phyloP scores from a whole-genome alignment of 2,888 invertebrate species.

The Phortica magna region DNA sequence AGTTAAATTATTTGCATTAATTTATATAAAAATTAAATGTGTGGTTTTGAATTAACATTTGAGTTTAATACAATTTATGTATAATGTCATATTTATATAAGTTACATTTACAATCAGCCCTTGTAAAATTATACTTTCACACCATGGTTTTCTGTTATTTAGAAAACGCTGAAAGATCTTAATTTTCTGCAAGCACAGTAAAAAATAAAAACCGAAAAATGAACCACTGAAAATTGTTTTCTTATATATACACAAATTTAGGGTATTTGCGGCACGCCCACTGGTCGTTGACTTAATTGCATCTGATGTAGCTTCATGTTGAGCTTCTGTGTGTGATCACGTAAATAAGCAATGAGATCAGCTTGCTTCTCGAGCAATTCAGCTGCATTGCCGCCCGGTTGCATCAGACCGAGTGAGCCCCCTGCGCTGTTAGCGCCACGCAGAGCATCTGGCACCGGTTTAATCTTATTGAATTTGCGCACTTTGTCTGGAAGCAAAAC shows the following conservation, averaged over 20 bases:
- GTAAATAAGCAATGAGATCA: conserved; percentile 84
- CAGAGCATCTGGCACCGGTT: conserved; percentile 82
- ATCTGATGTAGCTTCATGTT: conserved; percentile 83
- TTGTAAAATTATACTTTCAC: too few species aligned
- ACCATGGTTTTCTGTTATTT: too few species aligned
- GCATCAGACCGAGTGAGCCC: conserved; percentile 76
- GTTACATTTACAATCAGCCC: neutral
- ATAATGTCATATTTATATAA: neutral
- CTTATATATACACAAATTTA: conserved; percentile 42
- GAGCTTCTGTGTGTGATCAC: conserved; percentile 83
- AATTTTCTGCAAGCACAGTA: neutral
- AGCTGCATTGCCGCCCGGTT: conserved; percentile 79
- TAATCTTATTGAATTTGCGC: conserved; percentile 80
- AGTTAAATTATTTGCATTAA: too few species aligned
- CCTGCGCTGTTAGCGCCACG: conserved; percentile 77
- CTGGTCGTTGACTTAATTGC: conserved; percentile 79
- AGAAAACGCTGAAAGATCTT: too few species aligned
- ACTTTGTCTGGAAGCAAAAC: conserved; percentile 79
- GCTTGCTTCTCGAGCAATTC: conserved; percentile 86
- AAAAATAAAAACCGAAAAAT: neutral
- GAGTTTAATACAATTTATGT: neutral
- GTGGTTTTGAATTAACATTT: neutral
- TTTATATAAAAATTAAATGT: too few species aligned
- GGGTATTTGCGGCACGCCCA: conserved; percentile 58
- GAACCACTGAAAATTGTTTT: neutral